Conservation (phyloP, 1,140 invertebrate species). For the Drosophila nigrodunni region DNA sequence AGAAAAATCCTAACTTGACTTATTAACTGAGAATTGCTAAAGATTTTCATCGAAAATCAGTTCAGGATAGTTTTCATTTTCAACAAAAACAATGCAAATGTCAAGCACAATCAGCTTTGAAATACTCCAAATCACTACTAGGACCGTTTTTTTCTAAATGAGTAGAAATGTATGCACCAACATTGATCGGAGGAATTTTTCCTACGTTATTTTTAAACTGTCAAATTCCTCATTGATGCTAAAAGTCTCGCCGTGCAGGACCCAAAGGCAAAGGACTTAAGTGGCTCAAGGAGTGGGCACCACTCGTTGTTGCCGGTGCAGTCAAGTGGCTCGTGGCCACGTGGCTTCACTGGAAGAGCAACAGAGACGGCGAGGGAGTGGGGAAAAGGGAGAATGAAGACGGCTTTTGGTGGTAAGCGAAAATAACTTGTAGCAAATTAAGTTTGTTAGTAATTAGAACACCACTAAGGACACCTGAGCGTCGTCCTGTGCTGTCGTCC, state of each 20-base stretch:
- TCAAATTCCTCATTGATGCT: not conserved
- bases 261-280: constrained; percentile 47
- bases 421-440: constrained; percentile 83
- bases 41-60: too few relatives aligned
- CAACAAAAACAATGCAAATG: too few relatives aligned
- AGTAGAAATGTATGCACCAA: too few relatives aligned
- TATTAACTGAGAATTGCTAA: too few relatives aligned
- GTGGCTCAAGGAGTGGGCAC: constrained; percentile 33
- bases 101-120: too few relatives aligned
- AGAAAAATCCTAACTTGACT: too few relatives aligned
- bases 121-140: too few relatives aligned
- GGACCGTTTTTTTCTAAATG: too few relatives aligned
- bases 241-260: not conserved
- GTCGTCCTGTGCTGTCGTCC: constrained; percentile 46
- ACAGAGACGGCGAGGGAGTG: not conserved
- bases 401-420: constrained; percentile 40
- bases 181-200: not conserved
- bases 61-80: too few relatives aligned
- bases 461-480: constrained; percentile 82
- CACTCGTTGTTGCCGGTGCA: constrained; percentile 35
- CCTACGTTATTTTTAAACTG: not conserved
- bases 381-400: not conserved
- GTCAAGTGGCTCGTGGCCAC: constrained; percentile 34
- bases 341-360: not conserved
- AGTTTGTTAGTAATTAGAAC: constrained; percentile 83